Conservation (phyloP, 1,140 invertebrate species). For the Drosophila athabasca region DNA sequence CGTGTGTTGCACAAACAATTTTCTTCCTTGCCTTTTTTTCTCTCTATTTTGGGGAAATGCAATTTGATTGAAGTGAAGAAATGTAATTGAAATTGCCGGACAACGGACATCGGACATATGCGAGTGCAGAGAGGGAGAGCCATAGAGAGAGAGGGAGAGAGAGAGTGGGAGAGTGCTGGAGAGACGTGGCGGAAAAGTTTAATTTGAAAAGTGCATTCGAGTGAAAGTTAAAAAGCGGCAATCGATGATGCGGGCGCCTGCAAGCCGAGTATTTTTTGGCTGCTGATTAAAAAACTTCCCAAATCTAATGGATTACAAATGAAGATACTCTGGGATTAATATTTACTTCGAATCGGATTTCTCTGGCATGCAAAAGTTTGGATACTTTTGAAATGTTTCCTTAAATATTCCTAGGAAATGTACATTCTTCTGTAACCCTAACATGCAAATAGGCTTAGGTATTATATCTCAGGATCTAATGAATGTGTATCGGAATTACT, state of each 20-base stretch:
- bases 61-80: slow-evolving; percentile 76
- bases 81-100: slow-evolving; percentile 73
- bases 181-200: slow-evolving; percentile 10
- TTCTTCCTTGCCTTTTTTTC: slow-evolving; percentile 17
- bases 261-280: slow-evolving; percentile 2
- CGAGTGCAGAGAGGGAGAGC: slow-evolving; percentile 6
- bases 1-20: slow-evolving; percentile 61
- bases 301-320: no score
- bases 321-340: neutral
- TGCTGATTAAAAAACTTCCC: neutral
- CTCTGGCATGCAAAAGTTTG: no score
- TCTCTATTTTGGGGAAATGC: slow-evolving; percentile 44
- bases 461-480: no score
- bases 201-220: slow-evolving; percentile 50
- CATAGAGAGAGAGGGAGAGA: neutral
- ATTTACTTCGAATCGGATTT: neutral
- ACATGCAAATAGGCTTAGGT: no score
- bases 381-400: no score
- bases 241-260: slow-evolving; percentile 7
- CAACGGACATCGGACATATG: slow-evolving; percentile 52
- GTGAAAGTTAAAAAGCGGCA: slow-evolving; percentile 26
- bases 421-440: no score
- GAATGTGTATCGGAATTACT: no score
- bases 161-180: neutral
- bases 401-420: no score